A percentile compares a stretch with the other conserved stretches of the same genome.
Evolutionary conservation across 2,797 vertebrate genomes (phyloP).

Genomic region (Pipistrellus nathusii): DNA sequence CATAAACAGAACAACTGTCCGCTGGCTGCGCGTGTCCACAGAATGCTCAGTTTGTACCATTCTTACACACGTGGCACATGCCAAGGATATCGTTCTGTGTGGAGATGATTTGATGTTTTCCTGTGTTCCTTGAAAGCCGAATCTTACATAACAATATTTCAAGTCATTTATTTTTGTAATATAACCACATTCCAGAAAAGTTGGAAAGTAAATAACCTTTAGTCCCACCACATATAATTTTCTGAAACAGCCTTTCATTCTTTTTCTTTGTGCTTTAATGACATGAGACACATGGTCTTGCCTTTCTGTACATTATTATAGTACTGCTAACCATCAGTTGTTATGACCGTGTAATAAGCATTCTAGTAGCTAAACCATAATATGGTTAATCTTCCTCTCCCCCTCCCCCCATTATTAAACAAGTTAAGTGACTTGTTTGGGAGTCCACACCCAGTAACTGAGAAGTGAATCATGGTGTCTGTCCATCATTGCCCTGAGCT

Average conservation of each 20-base stretch:
- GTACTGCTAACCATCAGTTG: not conserved
- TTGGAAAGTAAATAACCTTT: not conserved
- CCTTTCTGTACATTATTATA: not conserved
- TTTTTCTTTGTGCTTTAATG: not conserved
- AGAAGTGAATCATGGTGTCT: not conserved
- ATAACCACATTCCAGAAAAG: not conserved
- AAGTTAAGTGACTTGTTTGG: not conserved
- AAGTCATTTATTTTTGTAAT: slow-evolving; percentile 14
- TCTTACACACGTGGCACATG: not conserved
- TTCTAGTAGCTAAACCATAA: not conserved
- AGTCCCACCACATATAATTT: not conserved
- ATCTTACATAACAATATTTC: not conserved
- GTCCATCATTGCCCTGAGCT: no score
- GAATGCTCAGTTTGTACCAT: not conserved
- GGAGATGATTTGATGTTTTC: not conserved
- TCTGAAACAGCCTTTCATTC: not conserved
- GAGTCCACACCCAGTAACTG: not conserved
- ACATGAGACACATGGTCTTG: not conserved
- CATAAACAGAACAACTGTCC: not conserved
- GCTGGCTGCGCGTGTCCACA: accelerated
- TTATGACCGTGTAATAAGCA: not conserved
- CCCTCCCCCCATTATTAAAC: not conserved
- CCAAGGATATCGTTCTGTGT: not conserved
- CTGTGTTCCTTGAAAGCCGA: slow-evolving; percentile 11
- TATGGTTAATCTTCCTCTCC: not conserved